phyloP scores from a whole-genome alignment of 2,113 vertebrate genomes.

The Stigmatopora argus region DNA sequence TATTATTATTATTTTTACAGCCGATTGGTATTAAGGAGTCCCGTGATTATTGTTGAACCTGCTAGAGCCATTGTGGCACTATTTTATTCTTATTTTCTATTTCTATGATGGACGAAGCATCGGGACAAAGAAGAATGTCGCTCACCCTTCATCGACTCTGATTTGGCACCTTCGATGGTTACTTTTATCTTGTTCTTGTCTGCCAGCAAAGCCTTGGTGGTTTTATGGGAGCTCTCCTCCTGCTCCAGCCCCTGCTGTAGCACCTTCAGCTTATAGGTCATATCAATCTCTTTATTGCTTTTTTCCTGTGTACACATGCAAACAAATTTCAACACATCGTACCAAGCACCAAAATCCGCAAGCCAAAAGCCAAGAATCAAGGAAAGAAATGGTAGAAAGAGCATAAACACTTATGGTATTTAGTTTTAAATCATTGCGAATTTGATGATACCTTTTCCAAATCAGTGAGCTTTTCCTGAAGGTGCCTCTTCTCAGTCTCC shows the following conservation, averaged over 20 bases:
- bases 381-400: not conserved
- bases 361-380: not conserved
- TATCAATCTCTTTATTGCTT: slow-evolving; percentile 95
- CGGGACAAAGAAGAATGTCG: not conserved
- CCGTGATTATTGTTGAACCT: too few species aligned
- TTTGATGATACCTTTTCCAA: slow-evolving; percentile 82
- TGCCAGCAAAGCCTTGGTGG: slow-evolving; percentile 87
- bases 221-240: slow-evolving; percentile 88
- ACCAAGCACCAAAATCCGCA: not conserved
- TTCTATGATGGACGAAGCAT: not conserved
- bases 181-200: slow-evolving; percentile 98
- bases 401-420: too few species aligned
- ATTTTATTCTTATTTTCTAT: not conserved
- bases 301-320: slow-evolving; percentile 77
- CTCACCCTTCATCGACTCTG: slow-evolving; percentile 94
- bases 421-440: not conserved
- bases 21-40: too few species aligned
- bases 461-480: slow-evolving; percentile 86
- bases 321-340: not conserved
- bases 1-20: too few species aligned
- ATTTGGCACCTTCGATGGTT: slow-evolving; percentile 95
- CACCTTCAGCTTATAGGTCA: slow-evolving; percentile 96
- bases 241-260: slow-evolving; percentile 94
- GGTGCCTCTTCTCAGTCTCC: slow-evolving; percentile 86
- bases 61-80: too few species aligned